Conservation (phyloP, 2,797 vertebrate species). For the Takifugu rubripes region DNA sequence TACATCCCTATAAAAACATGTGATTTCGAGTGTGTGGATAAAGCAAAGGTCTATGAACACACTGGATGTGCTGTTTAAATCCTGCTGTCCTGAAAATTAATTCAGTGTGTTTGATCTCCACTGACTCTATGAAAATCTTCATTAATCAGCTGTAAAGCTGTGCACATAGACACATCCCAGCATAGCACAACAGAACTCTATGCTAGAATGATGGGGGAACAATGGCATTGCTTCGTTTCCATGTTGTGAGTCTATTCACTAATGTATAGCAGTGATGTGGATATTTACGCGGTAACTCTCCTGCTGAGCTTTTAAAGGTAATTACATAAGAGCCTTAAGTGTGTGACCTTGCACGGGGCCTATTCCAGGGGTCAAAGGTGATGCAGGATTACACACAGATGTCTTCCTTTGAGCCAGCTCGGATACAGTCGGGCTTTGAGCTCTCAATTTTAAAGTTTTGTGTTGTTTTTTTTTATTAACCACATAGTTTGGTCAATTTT, state of each 20-base stretch:
- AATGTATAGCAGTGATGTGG: background rate
- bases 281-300: conserved; percentile 12
- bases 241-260: background rate
- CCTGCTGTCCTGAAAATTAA: conserved; percentile 43
- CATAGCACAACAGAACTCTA: conserved; percentile 13
- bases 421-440: conserved; percentile 11
- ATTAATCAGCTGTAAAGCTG: conserved; percentile 31
- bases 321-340: conserved; percentile 52
- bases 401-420: conserved; percentile 30
- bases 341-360: conserved; percentile 34
- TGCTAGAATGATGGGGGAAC: conserved; percentile 12
- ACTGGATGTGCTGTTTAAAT: conserved; percentile 26
- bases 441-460: too few relatives aligned
- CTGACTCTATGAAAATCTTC: conserved; percentile 50
- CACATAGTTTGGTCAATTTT: too few relatives aligned
- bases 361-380: conserved; percentile 43
- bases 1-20: background rate
- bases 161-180: conserved; percentile 19
- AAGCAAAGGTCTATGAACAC: too few relatives aligned
- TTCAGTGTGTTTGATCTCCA: conserved; percentile 43
- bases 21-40: background rate
- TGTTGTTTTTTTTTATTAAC: too few relatives aligned
- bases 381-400: conserved; percentile 34
- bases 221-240: conserved; percentile 21
- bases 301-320: conserved; percentile 20